Conservation (phyloP, 2,888 invertebrate species). For the Sesia apiformis region DNA sequence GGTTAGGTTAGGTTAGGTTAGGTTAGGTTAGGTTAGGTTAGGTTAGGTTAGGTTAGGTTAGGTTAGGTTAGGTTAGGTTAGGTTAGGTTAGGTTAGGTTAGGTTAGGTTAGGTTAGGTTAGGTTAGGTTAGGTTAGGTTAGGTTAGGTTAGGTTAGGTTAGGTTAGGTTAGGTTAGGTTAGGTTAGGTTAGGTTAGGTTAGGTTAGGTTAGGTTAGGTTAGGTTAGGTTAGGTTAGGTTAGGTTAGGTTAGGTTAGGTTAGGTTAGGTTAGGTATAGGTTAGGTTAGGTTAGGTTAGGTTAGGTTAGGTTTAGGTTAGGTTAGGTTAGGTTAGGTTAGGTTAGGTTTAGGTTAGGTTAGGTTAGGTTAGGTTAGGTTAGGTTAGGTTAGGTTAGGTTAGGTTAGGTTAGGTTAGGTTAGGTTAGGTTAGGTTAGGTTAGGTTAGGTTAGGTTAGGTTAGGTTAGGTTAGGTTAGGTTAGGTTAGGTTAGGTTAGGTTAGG, state of each 20-base stretch:
- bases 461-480: neutral
- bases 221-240: neutral
- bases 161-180: neutral
- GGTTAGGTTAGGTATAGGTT: neutral
- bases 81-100: neutral
- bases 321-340: slow-evolving; percentile 3
- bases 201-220: neutral
- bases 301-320: slow-evolving; percentile 2
- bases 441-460: neutral
- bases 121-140: neutral
- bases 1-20: neutral
- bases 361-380: slow-evolving; percentile 1
- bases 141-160: neutral
- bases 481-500: neutral
- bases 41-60: neutral
- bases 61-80: neutral
- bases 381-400: neutral
- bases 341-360: neutral
- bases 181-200: neutral
- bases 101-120: neutral
- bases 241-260: neutral
- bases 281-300: neutral
- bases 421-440: neutral
- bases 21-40: neutral
- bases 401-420: neutral